These are phyloP conservation scores for Decapterus maruadsi DNA, from an alignment of 2,797 vertebrate genomes.

Conservation along the genomic window DNA sequence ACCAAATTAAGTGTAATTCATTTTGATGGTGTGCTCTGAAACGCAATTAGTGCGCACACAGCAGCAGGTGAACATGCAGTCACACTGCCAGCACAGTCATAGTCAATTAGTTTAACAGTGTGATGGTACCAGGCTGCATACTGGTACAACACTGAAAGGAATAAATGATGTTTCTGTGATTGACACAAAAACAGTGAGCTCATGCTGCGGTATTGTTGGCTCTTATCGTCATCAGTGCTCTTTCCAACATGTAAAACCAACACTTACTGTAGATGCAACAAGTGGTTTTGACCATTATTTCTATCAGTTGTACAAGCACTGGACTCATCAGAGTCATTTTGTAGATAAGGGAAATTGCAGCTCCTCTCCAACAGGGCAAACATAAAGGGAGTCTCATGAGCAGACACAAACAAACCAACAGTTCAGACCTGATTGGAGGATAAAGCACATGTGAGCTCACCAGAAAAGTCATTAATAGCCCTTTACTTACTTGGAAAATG, in stretches of 20 bases:
- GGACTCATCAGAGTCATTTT: background rate
- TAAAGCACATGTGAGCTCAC: background rate
- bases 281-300: background rate
- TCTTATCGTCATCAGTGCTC: background rate
- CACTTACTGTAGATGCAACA: background rate
- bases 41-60: background rate
- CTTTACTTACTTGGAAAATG: background rate
- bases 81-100: background rate
- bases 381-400: background rate
- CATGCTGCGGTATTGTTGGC: background rate
- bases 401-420: background rate
- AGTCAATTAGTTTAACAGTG: background rate
- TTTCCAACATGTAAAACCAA: background rate
- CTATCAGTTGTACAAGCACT: background rate
- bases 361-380: background rate
- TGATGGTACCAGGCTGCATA: background rate
- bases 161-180: background rate
- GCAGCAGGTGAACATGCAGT: slow-evolving; percentile 3
- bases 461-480: background rate
- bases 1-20: background rate
- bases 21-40: background rate
- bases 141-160: background rate
- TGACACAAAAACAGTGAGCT: background rate
- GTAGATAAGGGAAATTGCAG: background rate
- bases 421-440: background rate